Evolutionary conservation across 2,113 vertebrate genomes (phyloP), one percentile per base, ranked within the genome.

Genomic region (Prochilodus magdalenae): DNA sequence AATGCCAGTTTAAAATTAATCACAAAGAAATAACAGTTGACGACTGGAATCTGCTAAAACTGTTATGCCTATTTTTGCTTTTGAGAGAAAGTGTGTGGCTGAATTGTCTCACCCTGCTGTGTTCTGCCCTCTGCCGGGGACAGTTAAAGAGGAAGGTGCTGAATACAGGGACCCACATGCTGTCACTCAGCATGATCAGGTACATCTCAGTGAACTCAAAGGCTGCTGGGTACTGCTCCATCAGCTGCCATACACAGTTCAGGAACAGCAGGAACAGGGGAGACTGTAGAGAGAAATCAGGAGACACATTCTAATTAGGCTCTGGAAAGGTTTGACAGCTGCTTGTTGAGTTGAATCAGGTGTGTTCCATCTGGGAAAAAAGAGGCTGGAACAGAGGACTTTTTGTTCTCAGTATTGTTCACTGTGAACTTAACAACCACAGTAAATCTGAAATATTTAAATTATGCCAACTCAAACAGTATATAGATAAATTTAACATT

Each of bases 101-200:
- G 57, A 12, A 26, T 5, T 26, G 57, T 0, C 94, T 95, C 81
- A 99, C 98, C 69, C 93, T 95, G 91, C 97, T 96, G 49, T 96
- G 93, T 88, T 96, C 95, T 1, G 95, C 90, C 0, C 94, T 95
- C 87, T 99, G 97, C 80, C 96, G 94, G 0, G 97, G 93, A 47
- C 93, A 97, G 84, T 96, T 99, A 91, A 99, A 99, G 49, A 99
- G 95, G 87, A 99, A 99, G 82, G 98, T 99, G 89, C 97, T 97
- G 4, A 99, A 99, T 67, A 99, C 83, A 0, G 98, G 95, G 83
- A 98, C 91, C 84, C 95, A 94, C 77, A 97, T 94, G 36, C 97
- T 99, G 90, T 99, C 98, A 0, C 94, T 89, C 87, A 99, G 83
- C 18, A 98, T 89, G 0, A 94, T 95, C 89, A 99, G 86, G 89